A percentile compares a stretch with the other conserved stretches of the same genome.
Conservation (phyloP, 2,113 vertebrate genomes). For the Trachemys scripta region DNA sequence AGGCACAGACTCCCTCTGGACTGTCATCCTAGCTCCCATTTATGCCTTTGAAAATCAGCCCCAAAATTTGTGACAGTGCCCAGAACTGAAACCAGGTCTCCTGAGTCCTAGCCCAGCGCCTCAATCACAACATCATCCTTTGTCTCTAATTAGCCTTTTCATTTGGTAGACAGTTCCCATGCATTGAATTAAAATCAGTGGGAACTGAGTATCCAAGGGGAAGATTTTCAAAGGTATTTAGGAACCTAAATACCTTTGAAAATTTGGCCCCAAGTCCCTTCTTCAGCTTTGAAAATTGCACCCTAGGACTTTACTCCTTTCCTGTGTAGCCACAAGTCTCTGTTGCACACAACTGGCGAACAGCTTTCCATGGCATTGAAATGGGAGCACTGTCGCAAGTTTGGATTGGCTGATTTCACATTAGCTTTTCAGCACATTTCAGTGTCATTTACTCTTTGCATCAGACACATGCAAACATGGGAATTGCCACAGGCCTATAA, state of each 20-base stretch:
- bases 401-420: neutral
- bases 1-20: neutral
- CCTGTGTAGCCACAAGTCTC: neutral
- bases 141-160: neutral
- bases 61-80: neutral
- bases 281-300: neutral
- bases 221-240: neutral
- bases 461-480: neutral
- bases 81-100: neutral
- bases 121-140: neutral
- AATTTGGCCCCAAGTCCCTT: neutral
- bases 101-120: neutral
- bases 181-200: neutral
- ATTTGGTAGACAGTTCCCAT: neutral
- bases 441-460: neutral
- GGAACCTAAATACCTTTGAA: neutral
- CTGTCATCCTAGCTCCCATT: neutral
- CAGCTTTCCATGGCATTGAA: too few relatives aligned
- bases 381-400: neutral
- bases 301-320: neutral
- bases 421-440: neutral
- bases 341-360: neutral
- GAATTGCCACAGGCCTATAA: neutral
- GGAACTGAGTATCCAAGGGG: neutral
- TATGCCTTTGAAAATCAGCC: neutral